phyloP scores from a whole-genome alignment of 2,888 invertebrate genomes.

The Trichopria drosophilae region DNA sequence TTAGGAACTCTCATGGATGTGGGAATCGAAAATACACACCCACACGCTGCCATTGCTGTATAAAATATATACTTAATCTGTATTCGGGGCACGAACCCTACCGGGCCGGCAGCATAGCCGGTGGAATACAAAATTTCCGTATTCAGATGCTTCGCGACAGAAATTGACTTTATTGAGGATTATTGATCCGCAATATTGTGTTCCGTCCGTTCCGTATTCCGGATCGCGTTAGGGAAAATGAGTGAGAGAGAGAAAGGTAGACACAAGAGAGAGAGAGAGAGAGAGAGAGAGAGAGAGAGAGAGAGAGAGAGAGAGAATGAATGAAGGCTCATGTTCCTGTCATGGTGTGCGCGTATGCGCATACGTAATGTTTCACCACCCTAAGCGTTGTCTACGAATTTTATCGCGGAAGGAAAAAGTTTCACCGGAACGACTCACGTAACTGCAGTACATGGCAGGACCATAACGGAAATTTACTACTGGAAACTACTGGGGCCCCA shows the following conservation, averaged over 20 bases:
- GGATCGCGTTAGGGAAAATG: not conserved
- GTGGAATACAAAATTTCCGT: constrained; percentile 57
- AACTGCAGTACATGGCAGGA: no score
- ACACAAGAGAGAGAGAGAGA: not conserved
- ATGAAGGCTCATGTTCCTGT: no score
- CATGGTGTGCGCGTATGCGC: no score
- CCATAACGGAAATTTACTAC: no score
- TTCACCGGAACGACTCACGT: no score
- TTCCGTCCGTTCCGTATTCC: constrained; percentile 33
- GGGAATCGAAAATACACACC: constrained; percentile 28
- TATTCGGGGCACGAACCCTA: constrained; percentile 54
- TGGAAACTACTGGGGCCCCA: no score
- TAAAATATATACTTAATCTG: constrained; percentile 55
- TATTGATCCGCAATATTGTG: constrained; percentile 59
- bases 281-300: constrained; percentile 10
- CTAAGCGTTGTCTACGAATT: no score
- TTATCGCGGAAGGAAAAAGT: no score
- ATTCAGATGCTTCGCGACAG: constrained; percentile 57
- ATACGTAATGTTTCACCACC: no score
- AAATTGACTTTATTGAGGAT: constrained; percentile 59
- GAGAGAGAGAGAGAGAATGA: constrained; percentile 12
- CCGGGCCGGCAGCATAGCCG: constrained; percentile 49
- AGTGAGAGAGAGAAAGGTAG: constrained; percentile 2
- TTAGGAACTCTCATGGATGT: not conserved
- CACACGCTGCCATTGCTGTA: constrained; percentile 27